Evolutionary conservation across 2,888 invertebrate genomes (phyloP), one percentile per base, ranked within the genome.

Genomic region (Sipha maydis): DNA sequence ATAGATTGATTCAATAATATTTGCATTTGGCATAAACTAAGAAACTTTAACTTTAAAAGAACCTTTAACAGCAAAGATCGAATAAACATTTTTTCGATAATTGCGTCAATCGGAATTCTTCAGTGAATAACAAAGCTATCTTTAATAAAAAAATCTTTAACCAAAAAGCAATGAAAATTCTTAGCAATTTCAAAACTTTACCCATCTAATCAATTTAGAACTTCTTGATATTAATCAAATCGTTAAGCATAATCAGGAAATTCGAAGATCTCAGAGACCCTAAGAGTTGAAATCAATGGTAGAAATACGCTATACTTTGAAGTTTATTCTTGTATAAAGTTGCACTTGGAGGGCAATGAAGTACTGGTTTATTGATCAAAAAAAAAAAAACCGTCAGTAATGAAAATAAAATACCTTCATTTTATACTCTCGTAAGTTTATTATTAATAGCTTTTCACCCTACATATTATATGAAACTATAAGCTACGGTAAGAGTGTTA

Each of bases 281-380:
- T 9, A 38, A 31, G 54, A 21, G 54, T 61, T 38, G 79, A n/a
- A 34, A n/a, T 80, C 41, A 21, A 67, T 3, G 21, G 21, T 19
- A 21, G 28, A 41, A 28, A 67, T 41, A 28, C 67, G 38, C 28
- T 34, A 76, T 34, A 31, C 28, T 71, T n/a, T 41, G 34, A 28
- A 1, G 41, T 25, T 41, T 69, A 69, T 21, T 69, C 71, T 80
- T 11, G 67, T 41, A 14, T 71, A 71, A 71, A 71, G 31, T 28
- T 71, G 14, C 31, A 17, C 28, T 31, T 31, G 71, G 71, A 0
- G 25, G 34, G 56, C 79, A 79, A 56, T 56, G 34, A 34, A 79
- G 56, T 34, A 56, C 56, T 25, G 56, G 34, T 56, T 56, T 79
- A 79, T 79, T 79, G 79, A 79, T 79, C 25, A 79, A 56, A 19